Conservation (phyloP, 2,113 vertebrate species). For the Gracilinanus agilis region DNA sequence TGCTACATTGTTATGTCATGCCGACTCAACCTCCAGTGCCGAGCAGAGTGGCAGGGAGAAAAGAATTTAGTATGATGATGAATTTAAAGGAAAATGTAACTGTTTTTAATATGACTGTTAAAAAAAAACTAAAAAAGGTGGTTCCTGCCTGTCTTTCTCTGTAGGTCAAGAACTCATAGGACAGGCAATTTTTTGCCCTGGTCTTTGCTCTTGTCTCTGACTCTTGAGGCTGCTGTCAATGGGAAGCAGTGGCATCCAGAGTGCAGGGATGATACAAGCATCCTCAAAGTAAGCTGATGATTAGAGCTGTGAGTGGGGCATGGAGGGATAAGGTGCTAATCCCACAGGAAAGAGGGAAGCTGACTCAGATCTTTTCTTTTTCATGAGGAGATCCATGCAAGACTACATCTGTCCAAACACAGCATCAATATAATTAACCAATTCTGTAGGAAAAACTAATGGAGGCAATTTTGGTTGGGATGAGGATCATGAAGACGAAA, state of each 20-base stretch:
- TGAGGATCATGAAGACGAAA: slow-evolving; percentile 43
- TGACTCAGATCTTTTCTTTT: background rate
- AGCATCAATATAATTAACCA: background rate
- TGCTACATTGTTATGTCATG: slow-evolving; percentile 8
- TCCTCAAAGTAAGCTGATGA: background rate
- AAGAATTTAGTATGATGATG: slow-evolving; percentile 57
- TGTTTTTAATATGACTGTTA: slow-evolving; percentile 23
- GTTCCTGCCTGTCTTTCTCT: slow-evolving; percentile 31
- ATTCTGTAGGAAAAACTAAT: background rate
- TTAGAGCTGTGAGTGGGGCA: background rate
- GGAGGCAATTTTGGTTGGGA: background rate
- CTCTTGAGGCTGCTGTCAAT: background rate
- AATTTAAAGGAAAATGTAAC: slow-evolving; percentile 69
- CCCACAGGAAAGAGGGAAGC: background rate
- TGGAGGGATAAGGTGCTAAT: background rate
- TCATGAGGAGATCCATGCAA: background rate
- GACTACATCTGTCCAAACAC: background rate
- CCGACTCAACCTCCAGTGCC: slow-evolving; percentile 46
- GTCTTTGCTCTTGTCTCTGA: background rate
- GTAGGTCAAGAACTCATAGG: background rate
- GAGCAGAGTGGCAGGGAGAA: slow-evolving; percentile 31
- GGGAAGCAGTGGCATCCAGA: background rate
- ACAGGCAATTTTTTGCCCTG: background rate
- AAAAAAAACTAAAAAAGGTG: background rate
- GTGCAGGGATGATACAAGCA: background rate